Evolutionary conservation across 2,888 invertebrate species (phyloP).

Genomic region (Dendrolimus houi): DNA sequence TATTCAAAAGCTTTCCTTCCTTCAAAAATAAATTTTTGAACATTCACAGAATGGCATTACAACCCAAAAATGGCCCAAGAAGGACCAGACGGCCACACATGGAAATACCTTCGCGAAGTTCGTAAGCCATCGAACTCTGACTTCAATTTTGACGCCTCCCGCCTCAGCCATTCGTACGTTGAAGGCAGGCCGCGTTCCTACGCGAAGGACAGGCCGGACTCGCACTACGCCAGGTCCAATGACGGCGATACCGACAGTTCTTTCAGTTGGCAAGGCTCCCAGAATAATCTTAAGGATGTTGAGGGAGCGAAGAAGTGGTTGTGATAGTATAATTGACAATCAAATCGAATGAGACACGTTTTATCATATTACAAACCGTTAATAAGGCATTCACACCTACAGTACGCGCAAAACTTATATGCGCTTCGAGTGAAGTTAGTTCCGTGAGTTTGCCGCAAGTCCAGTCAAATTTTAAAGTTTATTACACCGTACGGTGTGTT

Average conservation of each 20-base stretch:
- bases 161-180: slow-evolving; percentile 36
- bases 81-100: slow-evolving; percentile 59
- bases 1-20: too few relatives aligned
- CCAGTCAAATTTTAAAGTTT: too few relatives aligned
- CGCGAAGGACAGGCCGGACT: slow-evolving; percentile 26
- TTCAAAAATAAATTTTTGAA: too few relatives aligned
- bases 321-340: background rate
- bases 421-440: too few relatives aligned
- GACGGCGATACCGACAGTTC: slow-evolving; percentile 68
- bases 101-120: slow-evolving; percentile 61
- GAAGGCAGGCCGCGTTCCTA: slow-evolving; percentile 35
- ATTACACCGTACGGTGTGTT: too few relatives aligned
- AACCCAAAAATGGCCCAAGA: slow-evolving; percentile 43
- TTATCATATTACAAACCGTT: too few relatives aligned
- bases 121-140: slow-evolving; percentile 63
- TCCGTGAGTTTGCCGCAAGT: too few relatives aligned
- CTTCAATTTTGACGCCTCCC: slow-evolving; percentile 54
- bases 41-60: slow-evolving; percentile 62
- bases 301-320: slow-evolving; percentile 20
- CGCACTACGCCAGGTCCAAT: slow-evolving; percentile 26
- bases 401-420: too few relatives aligned
- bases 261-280: slow-evolving; percentile 64
- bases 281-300: slow-evolving; percentile 28
- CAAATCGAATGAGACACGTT: too few relatives aligned
- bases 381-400: too few relatives aligned